Conservation (phyloP, 2,888 invertebrate genomes). For the Mythimna lalbum region DNA sequence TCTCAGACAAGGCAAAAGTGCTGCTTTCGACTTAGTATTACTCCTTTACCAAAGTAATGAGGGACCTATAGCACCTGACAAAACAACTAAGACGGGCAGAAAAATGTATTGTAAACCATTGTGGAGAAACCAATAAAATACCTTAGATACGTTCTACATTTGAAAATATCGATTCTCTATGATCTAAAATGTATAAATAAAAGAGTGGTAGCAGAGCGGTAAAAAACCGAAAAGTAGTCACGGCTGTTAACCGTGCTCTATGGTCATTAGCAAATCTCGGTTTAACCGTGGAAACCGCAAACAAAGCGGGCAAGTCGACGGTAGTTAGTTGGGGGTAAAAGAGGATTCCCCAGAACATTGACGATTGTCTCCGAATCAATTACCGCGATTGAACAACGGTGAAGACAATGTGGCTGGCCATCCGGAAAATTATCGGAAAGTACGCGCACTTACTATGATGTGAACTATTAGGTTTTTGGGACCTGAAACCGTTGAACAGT, state of each 20-base stretch:
- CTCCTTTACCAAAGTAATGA: neutral
- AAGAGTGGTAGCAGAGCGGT: neutral
- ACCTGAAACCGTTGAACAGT: neutral
- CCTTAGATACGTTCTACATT: too few species aligned
- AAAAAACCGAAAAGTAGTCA: constrained; percentile 24
- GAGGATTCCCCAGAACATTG: constrained; percentile 57
- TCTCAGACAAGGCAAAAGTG: too few species aligned
- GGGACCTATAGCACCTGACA: too few species aligned
- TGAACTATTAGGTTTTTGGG: constrained; percentile 2
- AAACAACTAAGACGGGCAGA: too few species aligned
- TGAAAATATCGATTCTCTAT: too few species aligned
- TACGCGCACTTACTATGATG: constrained; percentile 39
- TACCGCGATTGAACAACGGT: constrained; percentile 39
- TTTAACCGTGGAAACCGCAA: constrained; percentile 25
- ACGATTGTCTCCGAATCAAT: constrained; percentile 60
- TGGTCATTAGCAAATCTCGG: constrained; percentile 26
- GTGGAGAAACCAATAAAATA: too few species aligned
- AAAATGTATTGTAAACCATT: too few species aligned
- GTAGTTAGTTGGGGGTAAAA: constrained; percentile 33
- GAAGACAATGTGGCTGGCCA: constrained; percentile 47
- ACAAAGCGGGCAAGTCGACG: constrained; percentile 25
- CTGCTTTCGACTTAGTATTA: neutral
- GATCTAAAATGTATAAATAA: neutral
- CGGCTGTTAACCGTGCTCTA: constrained; percentile 14
- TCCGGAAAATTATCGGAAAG: constrained; percentile 64